Evolutionary conservation across 2,797 vertebrate genomes (phyloP).

Genomic region (Pipistrellus nathusii): DNA sequence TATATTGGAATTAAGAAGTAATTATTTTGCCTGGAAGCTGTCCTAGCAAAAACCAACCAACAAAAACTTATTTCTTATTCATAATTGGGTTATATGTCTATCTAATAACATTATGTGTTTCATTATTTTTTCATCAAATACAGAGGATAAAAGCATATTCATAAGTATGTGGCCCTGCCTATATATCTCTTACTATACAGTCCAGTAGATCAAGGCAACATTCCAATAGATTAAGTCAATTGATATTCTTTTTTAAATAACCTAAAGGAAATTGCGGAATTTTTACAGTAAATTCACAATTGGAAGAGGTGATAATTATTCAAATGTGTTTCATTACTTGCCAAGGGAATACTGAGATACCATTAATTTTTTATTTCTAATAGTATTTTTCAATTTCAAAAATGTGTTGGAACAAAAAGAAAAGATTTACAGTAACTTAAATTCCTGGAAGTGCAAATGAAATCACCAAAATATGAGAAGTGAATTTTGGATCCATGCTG

Average conservation of each 20-base stretch:
- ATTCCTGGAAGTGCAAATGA: constrained; percentile 35
- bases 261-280: neutral
- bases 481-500: constrained; percentile 31
- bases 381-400: constrained; percentile 37
- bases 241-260: neutral
- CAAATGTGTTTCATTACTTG: constrained; percentile 44
- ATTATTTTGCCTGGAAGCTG: constrained; percentile 10
- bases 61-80: constrained; percentile 5
- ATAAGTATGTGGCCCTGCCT: neutral
- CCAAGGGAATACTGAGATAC: neutral
- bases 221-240: neutral
- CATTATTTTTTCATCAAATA: constrained; percentile 21
- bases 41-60: neutral
- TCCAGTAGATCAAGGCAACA: neutral
- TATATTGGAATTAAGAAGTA: neutral
- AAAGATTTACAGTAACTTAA: constrained; percentile 20
- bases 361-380: constrained; percentile 36
- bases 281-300: constrained; percentile 16
- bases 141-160: neutral
- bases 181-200: neutral
- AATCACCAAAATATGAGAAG: neutral
- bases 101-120: neutral
- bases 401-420: constrained; percentile 1
- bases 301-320: constrained; percentile 18
- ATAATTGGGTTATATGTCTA: neutral